Evolutionary conservation across 2,888 invertebrate species (phyloP).

Genomic region (Xanthia togata): DNA sequence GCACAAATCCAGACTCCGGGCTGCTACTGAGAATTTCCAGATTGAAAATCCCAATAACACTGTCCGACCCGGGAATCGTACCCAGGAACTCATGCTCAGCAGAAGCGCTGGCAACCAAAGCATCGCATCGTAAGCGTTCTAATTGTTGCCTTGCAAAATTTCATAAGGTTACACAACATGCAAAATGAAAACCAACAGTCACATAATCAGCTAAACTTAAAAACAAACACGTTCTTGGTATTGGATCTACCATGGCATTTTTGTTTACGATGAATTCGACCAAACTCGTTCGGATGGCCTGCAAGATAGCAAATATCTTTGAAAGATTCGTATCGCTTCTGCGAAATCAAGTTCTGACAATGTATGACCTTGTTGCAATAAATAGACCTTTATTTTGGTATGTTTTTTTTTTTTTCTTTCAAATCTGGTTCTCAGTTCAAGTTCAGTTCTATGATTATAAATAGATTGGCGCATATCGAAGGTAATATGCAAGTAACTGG

Average conservation of each 20-base stretch:
- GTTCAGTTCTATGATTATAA: constrained; percentile 14
- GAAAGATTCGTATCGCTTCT: constrained; percentile 15
- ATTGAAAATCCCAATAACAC: not conserved
- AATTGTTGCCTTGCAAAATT: not conserved
- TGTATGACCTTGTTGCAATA: constrained; percentile 31
- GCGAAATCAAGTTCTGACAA: constrained; percentile 28
- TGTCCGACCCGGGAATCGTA: not conserved
- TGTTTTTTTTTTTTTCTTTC: constrained; percentile 6
- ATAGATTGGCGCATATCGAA: constrained; percentile 2
- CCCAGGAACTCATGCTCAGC: not conserved
- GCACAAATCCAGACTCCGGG: not conserved
- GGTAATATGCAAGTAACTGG: constrained; percentile 16
- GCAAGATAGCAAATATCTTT: constrained; percentile 22
- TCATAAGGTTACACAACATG: not conserved
- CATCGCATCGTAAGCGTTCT: not conserved
- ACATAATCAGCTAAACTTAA: constrained; percentile 8
- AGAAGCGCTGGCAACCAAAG: not conserved
- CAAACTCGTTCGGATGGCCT: constrained; percentile 11
- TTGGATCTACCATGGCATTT: not conserved
- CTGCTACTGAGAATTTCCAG: not conserved
- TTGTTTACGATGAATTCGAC: constrained; percentile 6
- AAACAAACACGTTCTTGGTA: not conserved
- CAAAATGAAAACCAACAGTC: not conserved
- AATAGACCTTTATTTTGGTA: constrained; percentile 8
- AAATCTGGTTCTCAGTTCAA: constrained; percentile 15